These are phyloP conservation scores for Chlorocebus sabaeus DNA, from an alignment of 2,113 vertebrate species.

Conservation along the genomic window DNA sequence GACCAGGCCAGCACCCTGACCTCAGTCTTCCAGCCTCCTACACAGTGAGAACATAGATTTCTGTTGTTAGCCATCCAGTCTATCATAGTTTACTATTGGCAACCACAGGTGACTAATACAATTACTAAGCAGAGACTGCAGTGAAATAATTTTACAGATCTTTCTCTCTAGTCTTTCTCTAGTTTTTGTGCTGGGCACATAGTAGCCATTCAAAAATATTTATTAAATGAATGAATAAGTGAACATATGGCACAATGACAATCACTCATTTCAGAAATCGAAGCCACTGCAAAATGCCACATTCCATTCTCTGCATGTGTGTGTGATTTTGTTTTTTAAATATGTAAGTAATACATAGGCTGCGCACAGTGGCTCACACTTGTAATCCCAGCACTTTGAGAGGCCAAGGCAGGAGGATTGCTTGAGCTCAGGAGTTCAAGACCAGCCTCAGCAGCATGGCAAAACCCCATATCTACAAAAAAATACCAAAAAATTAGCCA, in stretches of 20 bases:
- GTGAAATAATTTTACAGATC: neutral
- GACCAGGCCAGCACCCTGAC: neutral
- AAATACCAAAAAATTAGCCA: too few species aligned
- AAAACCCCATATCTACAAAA: too few species aligned
- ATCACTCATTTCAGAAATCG: neutral
- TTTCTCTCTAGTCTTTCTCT: neutral
- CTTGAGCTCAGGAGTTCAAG: too few species aligned
- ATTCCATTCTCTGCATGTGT: neutral
- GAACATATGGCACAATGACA: neutral
- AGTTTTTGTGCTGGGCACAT: neutral
- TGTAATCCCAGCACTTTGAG: too few species aligned
- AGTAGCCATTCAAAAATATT: neutral
- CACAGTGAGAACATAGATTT: neutral
- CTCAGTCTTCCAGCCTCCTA: neutral
- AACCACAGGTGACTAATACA: neutral
- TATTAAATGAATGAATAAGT: neutral
- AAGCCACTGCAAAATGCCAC: neutral
- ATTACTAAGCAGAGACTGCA: neutral
- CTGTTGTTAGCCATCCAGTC: neutral
- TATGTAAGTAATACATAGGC: neutral
- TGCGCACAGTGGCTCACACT: too few species aligned
- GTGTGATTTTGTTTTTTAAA: neutral
- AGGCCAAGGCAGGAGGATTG: too few species aligned
- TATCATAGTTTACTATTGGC: neutral
- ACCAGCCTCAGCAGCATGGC: too few species aligned